Evolutionary conservation across 1,140 invertebrate species (phyloP).

Genomic region (Luehdorfia chinensis): DNA sequence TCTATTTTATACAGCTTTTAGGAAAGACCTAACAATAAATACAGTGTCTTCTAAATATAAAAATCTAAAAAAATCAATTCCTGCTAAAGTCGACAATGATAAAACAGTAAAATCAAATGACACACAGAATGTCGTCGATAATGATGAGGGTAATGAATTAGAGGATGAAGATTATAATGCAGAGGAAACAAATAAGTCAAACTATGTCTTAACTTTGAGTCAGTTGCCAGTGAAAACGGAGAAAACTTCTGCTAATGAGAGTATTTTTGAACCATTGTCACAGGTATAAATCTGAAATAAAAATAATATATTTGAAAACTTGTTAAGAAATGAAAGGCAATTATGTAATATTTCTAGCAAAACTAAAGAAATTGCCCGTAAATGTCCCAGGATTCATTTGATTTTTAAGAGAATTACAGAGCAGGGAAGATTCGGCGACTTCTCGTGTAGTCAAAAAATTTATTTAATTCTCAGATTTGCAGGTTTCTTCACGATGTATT

Average conservation of each 20-base stretch:
- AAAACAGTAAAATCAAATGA: slow-evolving; percentile 29
- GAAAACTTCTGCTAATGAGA: slow-evolving; percentile 41
- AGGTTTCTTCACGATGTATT: no score
- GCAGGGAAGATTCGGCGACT: no score
- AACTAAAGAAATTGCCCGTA: no score
- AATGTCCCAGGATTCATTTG: no score
- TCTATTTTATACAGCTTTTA: slow-evolving; percentile 78
- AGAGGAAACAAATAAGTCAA: slow-evolving; percentile 77
- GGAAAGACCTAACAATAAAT: slow-evolving; percentile 77
- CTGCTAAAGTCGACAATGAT: slow-evolving; percentile 38
- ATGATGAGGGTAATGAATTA: slow-evolving; percentile 23
- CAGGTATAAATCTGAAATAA: slow-evolving; percentile 70
- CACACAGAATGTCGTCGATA: slow-evolving; percentile 18
- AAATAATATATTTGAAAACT: slow-evolving; percentile 7
- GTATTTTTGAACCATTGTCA: slow-evolving; percentile 82
- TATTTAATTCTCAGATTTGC: no score
- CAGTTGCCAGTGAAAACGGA: slow-evolving; percentile 69
- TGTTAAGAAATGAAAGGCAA: no score
- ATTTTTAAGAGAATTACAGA: no score
- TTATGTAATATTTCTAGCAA: no score
- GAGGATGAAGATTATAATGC: slow-evolving; percentile 59
- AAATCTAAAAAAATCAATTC: slow-evolving; percentile 37
- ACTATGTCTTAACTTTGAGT: slow-evolving; percentile 83
- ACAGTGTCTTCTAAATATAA: slow-evolving; percentile 76
- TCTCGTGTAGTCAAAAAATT: no score